phyloP scores from a whole-genome alignment of 1,140 invertebrate species.

The Pseudomyrmex cubaensis region DNA sequence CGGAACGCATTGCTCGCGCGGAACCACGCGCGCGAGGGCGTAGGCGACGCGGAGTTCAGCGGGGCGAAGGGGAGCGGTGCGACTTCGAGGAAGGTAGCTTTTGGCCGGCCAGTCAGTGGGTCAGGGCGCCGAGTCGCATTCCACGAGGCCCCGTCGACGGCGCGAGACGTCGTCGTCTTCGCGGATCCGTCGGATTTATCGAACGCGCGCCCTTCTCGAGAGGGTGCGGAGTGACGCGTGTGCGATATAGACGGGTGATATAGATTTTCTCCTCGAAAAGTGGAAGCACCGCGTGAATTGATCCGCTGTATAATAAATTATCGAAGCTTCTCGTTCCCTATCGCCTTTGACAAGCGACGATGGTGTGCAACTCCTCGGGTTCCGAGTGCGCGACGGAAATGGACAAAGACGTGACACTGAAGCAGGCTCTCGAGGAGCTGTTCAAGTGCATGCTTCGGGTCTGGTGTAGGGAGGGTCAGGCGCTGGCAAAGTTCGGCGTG shows the following conservation, averaged over 20 bases:
- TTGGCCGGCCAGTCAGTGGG: constrained; percentile 83
- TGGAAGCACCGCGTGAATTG: too few species aligned
- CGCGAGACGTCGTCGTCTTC: constrained; percentile 66
- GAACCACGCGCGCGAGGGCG: not conserved
- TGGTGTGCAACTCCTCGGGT: constrained; percentile 82
- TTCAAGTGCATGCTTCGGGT: constrained; percentile 92
- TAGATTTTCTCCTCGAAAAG: not conserved
- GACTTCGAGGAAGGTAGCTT: constrained; percentile 76
- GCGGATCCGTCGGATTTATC: constrained; percentile 25
- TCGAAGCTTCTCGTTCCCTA: not conserved
- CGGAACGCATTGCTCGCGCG: constrained; percentile 16
- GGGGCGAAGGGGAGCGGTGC: constrained; percentile 13
- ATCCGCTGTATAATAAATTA: not conserved
- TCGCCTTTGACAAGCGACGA: constrained; percentile 57
- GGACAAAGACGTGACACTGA: constrained; percentile 86
- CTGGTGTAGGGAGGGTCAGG: constrained; percentile 91
- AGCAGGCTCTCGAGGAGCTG: constrained; percentile 90
- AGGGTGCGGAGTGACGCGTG: not conserved
- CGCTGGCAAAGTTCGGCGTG: constrained; percentile 84
- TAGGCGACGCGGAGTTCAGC: not conserved
- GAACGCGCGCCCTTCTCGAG: not conserved
- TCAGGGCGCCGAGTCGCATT: constrained; percentile 83
- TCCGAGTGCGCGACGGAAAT: constrained; percentile 79
- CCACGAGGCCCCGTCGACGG: constrained; percentile 70
- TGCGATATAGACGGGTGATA: not conserved